Evolutionary conservation across 2,888 invertebrate genomes (phyloP), one percentile per base, ranked within the genome.

Genomic region (Heteromyza rotundicornis): DNA sequence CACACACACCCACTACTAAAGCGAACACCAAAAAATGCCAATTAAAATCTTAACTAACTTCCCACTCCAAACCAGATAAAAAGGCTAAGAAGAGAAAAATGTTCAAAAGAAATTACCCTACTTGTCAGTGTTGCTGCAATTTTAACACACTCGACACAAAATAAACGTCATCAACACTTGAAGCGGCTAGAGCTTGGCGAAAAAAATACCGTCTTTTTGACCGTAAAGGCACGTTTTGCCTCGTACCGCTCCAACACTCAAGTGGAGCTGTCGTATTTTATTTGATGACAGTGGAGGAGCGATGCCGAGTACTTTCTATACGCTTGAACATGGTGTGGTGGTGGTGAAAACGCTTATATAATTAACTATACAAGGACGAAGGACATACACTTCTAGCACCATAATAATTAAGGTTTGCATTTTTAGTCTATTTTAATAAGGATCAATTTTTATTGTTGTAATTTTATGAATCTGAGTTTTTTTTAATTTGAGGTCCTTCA

Each of bases 1-100:
- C 40, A n/a, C 40, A 40, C 8, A 40, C 16, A 40, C 40, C 16
- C 12, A 40, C 40, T 40, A 40, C 12, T 12, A 5, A 5, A 32
- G 32, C 32, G 32, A 5, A 32, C 32, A 23, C 52, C 57, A 71
- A 73, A 77, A 77, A 74, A 72, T 76, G 79, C 78, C 78, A 79
- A 79, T 78, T 79, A 78, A 79, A 78, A 76, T 76, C 78, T 79
- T 76, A 73, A 74, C 71, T 68, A 67, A 68, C 47, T 20, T 19
- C n/a, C n/a, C n/a, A n/a, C n/a, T n/a, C n/a, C n/a, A 3, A 47
- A 8, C 47, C 17, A 40, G 47, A 19, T 47, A 47, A 47, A n/a
- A 47, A 47, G 47, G 47, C 47, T 3, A n/a, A n/a, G 20, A 17
- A 3, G 2, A 20, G 47, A 17, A 19, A 20, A 20, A 20, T 20